These are phyloP conservation scores for Scomber scombrus DNA, from an alignment of 2,113 vertebrate species.

Conservation along the genomic window DNA sequence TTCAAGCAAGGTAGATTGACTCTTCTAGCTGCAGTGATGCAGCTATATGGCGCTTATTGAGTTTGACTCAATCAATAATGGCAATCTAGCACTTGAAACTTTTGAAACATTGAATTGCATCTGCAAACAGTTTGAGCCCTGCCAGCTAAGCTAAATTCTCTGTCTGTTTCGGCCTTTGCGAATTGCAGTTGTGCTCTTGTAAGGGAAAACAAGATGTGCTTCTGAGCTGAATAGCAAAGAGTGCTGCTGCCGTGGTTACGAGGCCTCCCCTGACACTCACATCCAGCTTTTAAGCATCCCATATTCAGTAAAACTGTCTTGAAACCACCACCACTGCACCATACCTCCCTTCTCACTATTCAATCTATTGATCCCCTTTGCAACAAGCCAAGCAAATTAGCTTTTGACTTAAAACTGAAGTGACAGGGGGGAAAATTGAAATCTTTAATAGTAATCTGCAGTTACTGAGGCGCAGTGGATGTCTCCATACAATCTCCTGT, in stretches of 20 bases:
- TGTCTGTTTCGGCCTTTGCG: conserved; percentile 40
- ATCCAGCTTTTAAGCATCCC: conserved; percentile 11
- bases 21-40: not conserved
- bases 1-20: not conserved
- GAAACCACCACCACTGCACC: conserved; percentile 14
- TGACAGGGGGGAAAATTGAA: conserved; percentile 76
- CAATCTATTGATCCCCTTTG: conserved; percentile 75
- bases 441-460: conserved; percentile 76
- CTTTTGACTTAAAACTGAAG: conserved; percentile 79
- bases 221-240: conserved; percentile 56
- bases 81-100: conserved; percentile 60
- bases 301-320: conserved; percentile 55
- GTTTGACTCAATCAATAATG: conserved; percentile 56
- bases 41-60: conserved; percentile 35
- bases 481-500: conserved; percentile 53
- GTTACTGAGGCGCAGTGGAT: conserved; percentile 48
- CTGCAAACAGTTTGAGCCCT: conserved; percentile 57
- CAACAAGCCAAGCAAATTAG: conserved; percentile 76
- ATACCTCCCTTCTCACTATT: conserved; percentile 38
- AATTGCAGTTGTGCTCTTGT: conserved; percentile 40
- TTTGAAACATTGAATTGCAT: conserved; percentile 58
- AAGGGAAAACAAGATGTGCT: conserved; percentile 34
- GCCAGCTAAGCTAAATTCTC: conserved; percentile 57
- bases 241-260: not conserved
- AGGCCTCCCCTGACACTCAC: conserved; percentile 23